A percentile compares a stretch with the other conserved stretches of the same genome.
These are phyloP conservation scores for Anagyrus pseudococci DNA, from an alignment of 2,888 invertebrate genomes.

Conservation along the genomic window DNA sequence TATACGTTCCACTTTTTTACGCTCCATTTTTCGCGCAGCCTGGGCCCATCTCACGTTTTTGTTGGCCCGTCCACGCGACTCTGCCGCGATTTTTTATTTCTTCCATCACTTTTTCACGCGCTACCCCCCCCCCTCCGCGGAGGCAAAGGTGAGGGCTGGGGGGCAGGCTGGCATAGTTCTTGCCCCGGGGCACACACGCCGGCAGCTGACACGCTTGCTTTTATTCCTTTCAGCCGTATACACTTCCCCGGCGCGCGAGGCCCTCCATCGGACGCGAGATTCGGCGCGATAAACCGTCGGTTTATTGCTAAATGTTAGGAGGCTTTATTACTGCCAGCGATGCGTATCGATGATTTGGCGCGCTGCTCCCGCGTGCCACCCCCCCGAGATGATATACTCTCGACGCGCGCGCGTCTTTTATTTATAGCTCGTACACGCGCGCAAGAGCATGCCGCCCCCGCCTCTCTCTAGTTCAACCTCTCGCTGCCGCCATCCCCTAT, in stretches of 20 bases:
- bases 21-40: too few relatives aligned
- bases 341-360: constrained; percentile 24
- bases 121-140: too few relatives aligned
- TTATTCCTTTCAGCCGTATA: not conserved
- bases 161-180: too few relatives aligned
- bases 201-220: not conserved
- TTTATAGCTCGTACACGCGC: constrained; percentile 19
- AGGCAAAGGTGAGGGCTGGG: too few relatives aligned
- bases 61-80: not conserved
- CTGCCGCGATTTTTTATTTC: constrained; percentile 9
- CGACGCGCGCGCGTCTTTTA: constrained; percentile 17
- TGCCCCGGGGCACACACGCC: too few relatives aligned
- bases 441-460: too few relatives aligned
- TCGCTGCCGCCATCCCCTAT: too few relatives aligned
- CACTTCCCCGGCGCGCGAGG: not conserved
- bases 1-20: constrained; percentile 28
- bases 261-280: too few relatives aligned
- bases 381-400: constrained; percentile 18
- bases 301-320: constrained; percentile 30
- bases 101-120: constrained; percentile 11
- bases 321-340: constrained; percentile 28
- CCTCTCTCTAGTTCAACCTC: too few relatives aligned
- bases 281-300: constrained; percentile 13
- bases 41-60: too few relatives aligned
- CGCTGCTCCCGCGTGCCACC: not conserved